Evolutionary conservation across 2,797 vertebrate species (phyloP).

Genomic region (Bradypodion ventrale): DNA sequence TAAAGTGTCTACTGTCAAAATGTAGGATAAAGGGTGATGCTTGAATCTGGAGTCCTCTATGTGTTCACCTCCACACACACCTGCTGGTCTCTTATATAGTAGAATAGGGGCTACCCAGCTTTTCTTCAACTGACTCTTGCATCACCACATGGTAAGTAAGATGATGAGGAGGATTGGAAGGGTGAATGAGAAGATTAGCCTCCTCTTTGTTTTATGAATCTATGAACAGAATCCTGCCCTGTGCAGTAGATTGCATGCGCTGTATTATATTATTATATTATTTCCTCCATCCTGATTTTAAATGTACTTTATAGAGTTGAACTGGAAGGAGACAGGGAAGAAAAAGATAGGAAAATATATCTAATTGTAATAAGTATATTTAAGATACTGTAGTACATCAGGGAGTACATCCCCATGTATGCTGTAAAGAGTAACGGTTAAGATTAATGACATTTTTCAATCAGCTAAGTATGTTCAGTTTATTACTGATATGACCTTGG

Average conservation of each 20-base stretch:
- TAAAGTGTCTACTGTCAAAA: no score
- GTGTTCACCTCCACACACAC: no score
- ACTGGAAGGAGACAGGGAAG: background rate
- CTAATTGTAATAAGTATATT: background rate
- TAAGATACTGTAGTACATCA: background rate
- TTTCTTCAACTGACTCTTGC: background rate
- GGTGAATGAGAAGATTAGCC: background rate
- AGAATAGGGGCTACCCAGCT: no score
- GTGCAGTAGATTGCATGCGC: background rate
- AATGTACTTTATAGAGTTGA: background rate
- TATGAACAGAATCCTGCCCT: background rate
- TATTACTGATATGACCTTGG: slow-evolving; percentile 56
- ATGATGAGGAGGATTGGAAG: background rate
- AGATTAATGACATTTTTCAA: slow-evolving; percentile 57
- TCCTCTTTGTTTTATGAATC: no score
- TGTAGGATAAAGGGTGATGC: no score
- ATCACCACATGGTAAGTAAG: background rate
- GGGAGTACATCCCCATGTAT: rapidly evolving
- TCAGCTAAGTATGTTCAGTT: slow-evolving; percentile 58
- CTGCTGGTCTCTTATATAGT: no score
- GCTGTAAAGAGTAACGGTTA: background rate
- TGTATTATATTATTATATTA: background rate
- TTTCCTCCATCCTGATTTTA: background rate
- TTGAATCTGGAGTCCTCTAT: no score
- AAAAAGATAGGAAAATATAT: background rate